phyloP scores from a whole-genome alignment of 2,888 invertebrate species.

The Diabrotica balteata region DNA sequence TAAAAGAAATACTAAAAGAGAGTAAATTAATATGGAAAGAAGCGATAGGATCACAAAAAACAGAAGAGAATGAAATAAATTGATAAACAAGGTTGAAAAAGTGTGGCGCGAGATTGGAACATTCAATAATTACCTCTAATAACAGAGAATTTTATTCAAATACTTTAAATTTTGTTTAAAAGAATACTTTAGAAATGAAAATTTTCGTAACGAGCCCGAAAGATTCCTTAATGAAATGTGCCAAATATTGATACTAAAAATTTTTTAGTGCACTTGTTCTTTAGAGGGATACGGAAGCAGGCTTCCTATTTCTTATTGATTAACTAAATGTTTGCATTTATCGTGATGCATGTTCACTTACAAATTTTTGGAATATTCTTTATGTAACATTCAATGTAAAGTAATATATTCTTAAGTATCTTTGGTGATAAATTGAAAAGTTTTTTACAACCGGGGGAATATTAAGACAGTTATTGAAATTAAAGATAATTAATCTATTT shows the following conservation, averaged over 20 bases:
- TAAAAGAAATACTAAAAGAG: no score
- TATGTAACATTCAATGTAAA: conserved; percentile 11
- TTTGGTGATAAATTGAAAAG: neutral
- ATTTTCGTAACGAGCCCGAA: neutral
- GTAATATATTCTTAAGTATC: conserved; percentile 13
- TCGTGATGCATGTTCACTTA: neutral
- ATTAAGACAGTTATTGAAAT: no score
- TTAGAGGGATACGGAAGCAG: conserved; percentile 11
- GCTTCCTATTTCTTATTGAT: conserved; percentile 12
- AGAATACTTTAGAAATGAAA: no score
- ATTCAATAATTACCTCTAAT: no score
- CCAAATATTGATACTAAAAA: conserved; percentile 8
- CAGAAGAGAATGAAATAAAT: no score
- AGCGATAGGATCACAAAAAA: no score
- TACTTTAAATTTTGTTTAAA: no score
- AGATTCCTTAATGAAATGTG: conserved; percentile 2
- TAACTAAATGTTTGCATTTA: conserved; percentile 13
- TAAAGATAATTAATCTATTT: conserved; percentile 7
- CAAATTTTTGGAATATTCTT: conserved; percentile 14
- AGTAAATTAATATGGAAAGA: no score
- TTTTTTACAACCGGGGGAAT: neutral
- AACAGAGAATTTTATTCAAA: no score
- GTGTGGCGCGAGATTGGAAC: no score
- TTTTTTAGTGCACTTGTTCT: neutral
- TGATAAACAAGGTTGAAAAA: no score